Conservation (phyloP, 2,113 vertebrate species). For the Uria lomvia region DNA sequence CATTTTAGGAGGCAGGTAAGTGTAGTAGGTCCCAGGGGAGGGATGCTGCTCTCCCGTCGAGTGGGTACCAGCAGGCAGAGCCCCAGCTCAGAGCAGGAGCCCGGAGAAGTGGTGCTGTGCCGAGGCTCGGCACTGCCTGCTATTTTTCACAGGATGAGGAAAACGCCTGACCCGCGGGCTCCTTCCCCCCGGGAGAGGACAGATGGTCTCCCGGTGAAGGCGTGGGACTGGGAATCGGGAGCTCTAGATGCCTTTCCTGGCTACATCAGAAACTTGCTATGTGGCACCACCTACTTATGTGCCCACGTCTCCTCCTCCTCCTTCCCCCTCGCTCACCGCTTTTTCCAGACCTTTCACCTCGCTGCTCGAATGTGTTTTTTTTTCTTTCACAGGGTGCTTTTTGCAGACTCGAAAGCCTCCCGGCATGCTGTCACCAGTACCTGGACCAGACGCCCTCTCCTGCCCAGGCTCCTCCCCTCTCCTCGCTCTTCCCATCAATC, state of each 20-base stretch:
- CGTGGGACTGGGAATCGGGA: conserved; percentile 48
- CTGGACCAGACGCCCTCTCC: conserved; percentile 16
- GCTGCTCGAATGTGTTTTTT: neutral
- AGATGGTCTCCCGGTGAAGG: conserved; percentile 46
- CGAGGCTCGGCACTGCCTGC: neutral
- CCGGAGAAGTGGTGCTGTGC: neutral
- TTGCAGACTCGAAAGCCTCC: neutral
- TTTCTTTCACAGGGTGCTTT: neutral
- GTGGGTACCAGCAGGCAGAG: neutral
- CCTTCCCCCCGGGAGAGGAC: conserved; percentile 18
- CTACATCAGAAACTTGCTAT: conserved; percentile 59
- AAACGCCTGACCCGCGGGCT: neutral
- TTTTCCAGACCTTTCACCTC: conserved; percentile 51
- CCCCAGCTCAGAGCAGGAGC: neutral
- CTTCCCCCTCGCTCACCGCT: neutral
- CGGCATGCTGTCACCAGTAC: neutral
- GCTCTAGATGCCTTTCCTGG: conserved; percentile 50
- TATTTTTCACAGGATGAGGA: neutral
- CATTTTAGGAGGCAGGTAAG: neutral
- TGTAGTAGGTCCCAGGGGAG: neutral
- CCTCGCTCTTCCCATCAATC: neutral
- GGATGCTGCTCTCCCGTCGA: neutral
- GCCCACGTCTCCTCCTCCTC: conserved; percentile 51
- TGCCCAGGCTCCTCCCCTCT: neutral
- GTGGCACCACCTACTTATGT: conserved; percentile 52